Evolutionary conservation across 2,888 invertebrate genomes (phyloP), one percentile per base, ranked within the genome.

Genomic region (Lampropteryx suffumata): DNA sequence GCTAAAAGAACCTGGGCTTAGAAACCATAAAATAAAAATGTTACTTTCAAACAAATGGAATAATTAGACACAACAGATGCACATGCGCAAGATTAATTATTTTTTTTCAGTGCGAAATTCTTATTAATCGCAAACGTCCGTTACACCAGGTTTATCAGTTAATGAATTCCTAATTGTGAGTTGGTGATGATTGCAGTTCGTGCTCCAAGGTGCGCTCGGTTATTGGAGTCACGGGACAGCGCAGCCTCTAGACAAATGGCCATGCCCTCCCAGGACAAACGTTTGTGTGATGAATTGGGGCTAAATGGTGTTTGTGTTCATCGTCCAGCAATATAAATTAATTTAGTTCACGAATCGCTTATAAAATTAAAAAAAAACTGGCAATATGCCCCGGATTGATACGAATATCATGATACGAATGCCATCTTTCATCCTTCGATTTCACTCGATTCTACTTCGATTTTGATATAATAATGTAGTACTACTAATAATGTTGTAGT

Each of bases 101-200:
- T 37, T 11, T 9, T 47, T 28, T 27, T n/a, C 37, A 33, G 30
- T 37, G 42, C 33, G 41, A 44, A 34, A 32, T 50, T 27, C 40
- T 34, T 12, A 43, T 36, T 47, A 9, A 26, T 28, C 33, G 34
- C 11, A 29, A 29, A 39, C 43, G 42, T 39, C 42, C 33, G 42
- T 47, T 52, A 26, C 37, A 43, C 29, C 30, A 30, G 17, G 24
- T 39, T 59, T 53, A 57, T 60, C 55, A 51, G 44, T 41, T 57
- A 55, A 55, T 62, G 59, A 57, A 54, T 60, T 58, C 60, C 47
- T 71, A 65, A 68, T 68, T 69, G 59, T 57, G 64, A 61, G 58
- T 60, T 56, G 37, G 61, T 53, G 61, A 49, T 50, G 61, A 59
- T 60, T 54, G 50, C 50, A 47, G 57, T 61, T 55, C 54, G 44